Conservation (phyloP, 2,888 invertebrate genomes). For the Glyphotaelius pellucidus region DNA sequence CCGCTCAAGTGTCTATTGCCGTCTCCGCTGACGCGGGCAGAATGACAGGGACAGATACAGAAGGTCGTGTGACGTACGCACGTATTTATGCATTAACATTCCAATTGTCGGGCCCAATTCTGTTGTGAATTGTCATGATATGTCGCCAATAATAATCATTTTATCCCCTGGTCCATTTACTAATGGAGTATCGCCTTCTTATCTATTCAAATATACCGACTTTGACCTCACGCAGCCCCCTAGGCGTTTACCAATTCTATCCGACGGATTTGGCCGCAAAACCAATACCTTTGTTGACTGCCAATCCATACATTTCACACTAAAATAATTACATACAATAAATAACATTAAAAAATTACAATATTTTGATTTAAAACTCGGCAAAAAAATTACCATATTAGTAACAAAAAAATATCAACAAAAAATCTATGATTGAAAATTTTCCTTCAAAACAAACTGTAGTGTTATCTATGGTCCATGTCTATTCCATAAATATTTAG, state of each 20-base stretch:
- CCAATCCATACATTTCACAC: not conserved
- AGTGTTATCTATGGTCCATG: not conserved
- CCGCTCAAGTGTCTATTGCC: conserved; percentile 54
- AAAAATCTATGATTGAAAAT: not conserved
- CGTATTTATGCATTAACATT: conserved; percentile 62
- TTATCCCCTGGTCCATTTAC: conserved; percentile 33
- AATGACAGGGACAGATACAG: conserved; percentile 53
- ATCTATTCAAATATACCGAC: conserved; percentile 3
- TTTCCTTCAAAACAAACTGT: not conserved
- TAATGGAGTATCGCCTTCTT: conserved; percentile 16
- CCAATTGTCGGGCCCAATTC: conserved; percentile 57
- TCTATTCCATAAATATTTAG: not conserved
- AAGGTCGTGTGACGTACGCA: conserved; percentile 61
- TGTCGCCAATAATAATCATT: conserved; percentile 52
- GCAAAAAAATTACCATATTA: not conserved
- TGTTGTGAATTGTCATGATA: conserved; percentile 42
- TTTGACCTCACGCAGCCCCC: conserved; percentile 11
- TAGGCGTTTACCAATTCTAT: not conserved
- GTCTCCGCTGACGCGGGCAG: conserved; percentile 47
- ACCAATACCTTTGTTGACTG: not conserved
- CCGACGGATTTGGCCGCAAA: not conserved
- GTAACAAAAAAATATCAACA: no score
- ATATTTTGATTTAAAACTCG: not conserved
- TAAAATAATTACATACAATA: not conserved
- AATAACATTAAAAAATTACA: not conserved